These are phyloP conservation scores for Smithornis capensis DNA, from an alignment of 2,113 vertebrate species.

Conservation along the genomic window DNA sequence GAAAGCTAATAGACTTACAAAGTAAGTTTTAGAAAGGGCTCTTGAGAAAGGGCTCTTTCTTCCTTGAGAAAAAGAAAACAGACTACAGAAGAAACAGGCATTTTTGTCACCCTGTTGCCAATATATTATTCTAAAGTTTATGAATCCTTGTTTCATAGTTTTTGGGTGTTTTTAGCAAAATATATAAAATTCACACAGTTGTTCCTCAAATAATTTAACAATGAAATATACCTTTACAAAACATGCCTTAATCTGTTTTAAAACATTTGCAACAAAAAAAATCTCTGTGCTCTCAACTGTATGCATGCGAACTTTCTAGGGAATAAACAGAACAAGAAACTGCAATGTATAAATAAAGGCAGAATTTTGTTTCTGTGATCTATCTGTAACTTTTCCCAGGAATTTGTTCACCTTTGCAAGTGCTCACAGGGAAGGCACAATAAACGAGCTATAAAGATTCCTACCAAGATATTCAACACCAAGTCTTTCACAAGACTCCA, in stretches of 20 bases:
- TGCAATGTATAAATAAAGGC: neutral
- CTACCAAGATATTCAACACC: constrained; percentile 78
- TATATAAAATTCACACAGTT: neutral
- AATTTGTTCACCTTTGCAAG: neutral
- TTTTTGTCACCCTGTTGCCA: neutral
- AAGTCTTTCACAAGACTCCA: constrained; percentile 75
- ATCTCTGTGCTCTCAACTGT: neutral
- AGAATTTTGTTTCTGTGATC: neutral
- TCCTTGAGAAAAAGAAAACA: neutral
- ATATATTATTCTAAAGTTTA: neutral
- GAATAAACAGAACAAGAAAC: neutral
- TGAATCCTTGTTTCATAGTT: neutral
- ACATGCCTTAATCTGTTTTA: neutral
- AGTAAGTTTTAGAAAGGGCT: neutral
- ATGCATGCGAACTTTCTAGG: neutral
- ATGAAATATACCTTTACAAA: neutral
- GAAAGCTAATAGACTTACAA: neutral
- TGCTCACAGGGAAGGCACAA: neutral
- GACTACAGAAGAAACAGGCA: neutral
- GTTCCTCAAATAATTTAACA: neutral
- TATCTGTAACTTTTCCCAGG: fast-evolving
- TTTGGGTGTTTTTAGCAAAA: neutral
- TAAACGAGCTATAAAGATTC: neutral
- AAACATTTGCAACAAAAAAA: neutral
- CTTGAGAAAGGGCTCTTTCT: neutral